Evolutionary conservation across 2,888 invertebrate species (phyloP).

Genomic region (Elmis aenea): DNA sequence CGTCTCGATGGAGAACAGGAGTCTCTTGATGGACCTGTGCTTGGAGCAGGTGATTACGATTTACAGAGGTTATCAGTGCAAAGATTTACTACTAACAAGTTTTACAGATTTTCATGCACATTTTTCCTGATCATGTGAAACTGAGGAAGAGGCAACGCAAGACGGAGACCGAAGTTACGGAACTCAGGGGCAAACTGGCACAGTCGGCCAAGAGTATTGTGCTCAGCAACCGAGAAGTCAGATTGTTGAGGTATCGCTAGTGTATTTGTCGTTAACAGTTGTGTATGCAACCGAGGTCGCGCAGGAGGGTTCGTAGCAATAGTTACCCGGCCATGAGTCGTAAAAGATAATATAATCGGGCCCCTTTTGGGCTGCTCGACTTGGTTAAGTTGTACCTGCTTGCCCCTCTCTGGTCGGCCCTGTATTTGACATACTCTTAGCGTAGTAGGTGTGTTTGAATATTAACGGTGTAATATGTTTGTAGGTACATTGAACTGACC

Average conservation of each 20-base stretch:
- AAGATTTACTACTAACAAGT: not conserved
- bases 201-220: conserved; percentile 83
- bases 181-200: conserved; percentile 74
- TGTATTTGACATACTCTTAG: no score
- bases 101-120: conserved; percentile 64
- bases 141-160: conserved; percentile 83
- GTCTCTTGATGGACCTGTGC: conserved; percentile 76
- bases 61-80: conserved; percentile 7
- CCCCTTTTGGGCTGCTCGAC: no score
- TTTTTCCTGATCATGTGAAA: conserved; percentile 81
- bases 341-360: no score
- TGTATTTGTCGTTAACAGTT: no score
- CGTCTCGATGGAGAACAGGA: conserved; percentile 66
- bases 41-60: conserved; percentile 65
- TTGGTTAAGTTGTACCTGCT: no score
- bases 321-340: no score
- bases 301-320: no score
- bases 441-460: no score
- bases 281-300: no score
- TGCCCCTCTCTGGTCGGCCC: no score
- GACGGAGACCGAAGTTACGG: conserved; percentile 86
- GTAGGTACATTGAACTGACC: conserved; percentile 75
- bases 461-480: conserved; percentile 5
- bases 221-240: conserved; percentile 85
- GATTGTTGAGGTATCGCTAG: conserved; percentile 60